Conservation (phyloP, 2,888 invertebrate genomes). For the Cantharis lateralis region DNA sequence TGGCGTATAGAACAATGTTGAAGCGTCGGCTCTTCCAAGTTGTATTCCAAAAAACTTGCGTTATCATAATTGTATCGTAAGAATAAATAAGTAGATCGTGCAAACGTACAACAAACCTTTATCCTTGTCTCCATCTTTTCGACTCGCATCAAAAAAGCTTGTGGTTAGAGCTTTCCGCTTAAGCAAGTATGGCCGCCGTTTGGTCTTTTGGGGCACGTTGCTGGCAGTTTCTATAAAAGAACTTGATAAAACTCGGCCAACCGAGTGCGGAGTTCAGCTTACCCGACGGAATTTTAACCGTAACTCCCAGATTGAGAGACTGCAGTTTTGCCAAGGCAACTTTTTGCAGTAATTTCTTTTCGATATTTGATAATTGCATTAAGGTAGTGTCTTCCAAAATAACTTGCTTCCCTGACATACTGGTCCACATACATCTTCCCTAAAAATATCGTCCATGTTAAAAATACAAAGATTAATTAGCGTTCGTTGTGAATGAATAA, state of each 20-base stretch:
- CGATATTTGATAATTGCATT: constrained; percentile 76
- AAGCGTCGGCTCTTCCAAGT: not conserved
- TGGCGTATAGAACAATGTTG: not conserved
- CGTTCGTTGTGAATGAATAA: not conserved
- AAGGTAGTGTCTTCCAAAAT: constrained; percentile 72
- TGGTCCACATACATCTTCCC: constrained; percentile 82
- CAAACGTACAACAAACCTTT: constrained; percentile 60
- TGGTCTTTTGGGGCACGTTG: constrained; percentile 67
- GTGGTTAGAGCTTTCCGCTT: constrained; percentile 89
- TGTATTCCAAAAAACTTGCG: not conserved
- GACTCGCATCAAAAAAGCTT: constrained; percentile 79
- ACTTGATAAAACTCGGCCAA: not conserved
- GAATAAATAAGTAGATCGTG: not conserved
- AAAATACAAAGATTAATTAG: not conserved
- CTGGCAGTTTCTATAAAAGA: constrained; percentile 55
- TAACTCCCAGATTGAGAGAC: constrained; percentile 82
- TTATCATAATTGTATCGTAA: not conserved
- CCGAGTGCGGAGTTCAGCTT: constrained; percentile 42
- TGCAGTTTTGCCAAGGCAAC: constrained; percentile 86
- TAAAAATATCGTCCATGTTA: constrained; percentile 46
- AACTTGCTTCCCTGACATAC: constrained; percentile 69
- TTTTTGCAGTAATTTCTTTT: constrained; percentile 79
- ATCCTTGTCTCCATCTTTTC: constrained; percentile 69
- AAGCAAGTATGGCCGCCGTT: constrained; percentile 77
- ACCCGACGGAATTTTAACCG: constrained; percentile 83